These are phyloP conservation scores for Clarias fuscus DNA, from an alignment of 2,797 vertebrate genomes.

Conservation along the genomic window DNA sequence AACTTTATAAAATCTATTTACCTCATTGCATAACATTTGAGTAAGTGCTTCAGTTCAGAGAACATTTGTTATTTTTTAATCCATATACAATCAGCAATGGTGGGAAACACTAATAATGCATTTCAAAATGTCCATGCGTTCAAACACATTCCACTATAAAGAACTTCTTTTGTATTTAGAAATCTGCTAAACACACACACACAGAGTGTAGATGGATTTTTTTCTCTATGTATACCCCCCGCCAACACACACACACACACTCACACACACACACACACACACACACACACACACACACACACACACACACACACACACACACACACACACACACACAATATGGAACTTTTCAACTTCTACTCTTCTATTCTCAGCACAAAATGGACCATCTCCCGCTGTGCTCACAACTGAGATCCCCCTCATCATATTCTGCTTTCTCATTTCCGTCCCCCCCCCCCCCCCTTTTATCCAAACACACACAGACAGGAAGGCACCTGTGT, in stretches of 20 bases:
- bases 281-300: conserved; percentile 3
- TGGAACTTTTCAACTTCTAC: conserved; percentile 7
- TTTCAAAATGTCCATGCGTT: background rate
- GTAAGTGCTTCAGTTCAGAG: background rate
- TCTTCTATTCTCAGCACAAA: conserved; percentile 25
- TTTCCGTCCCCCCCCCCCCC: background rate
- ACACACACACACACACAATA: background rate
- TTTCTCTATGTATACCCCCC: background rate
- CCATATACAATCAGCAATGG: too few relatives aligned
- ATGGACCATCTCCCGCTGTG: conserved; percentile 41
- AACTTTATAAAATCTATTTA: background rate
- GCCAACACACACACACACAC: background rate
- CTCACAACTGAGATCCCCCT: conserved; percentile 30
- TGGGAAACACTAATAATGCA: background rate
- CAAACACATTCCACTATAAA: background rate
- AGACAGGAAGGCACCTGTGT: conserved; percentile 25
- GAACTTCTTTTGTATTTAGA: background rate
- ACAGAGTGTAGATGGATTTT: too few relatives aligned
- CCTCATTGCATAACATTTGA: background rate
- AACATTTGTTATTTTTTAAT: background rate
- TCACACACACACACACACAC: background rate
- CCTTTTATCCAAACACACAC: background rate
- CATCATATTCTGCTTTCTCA: background rate
- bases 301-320: conserved; percentile 1
- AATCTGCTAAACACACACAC: background rate